Conservation (phyloP, 2,113 vertebrate species). For the Theristicus caerulescens region DNA sequence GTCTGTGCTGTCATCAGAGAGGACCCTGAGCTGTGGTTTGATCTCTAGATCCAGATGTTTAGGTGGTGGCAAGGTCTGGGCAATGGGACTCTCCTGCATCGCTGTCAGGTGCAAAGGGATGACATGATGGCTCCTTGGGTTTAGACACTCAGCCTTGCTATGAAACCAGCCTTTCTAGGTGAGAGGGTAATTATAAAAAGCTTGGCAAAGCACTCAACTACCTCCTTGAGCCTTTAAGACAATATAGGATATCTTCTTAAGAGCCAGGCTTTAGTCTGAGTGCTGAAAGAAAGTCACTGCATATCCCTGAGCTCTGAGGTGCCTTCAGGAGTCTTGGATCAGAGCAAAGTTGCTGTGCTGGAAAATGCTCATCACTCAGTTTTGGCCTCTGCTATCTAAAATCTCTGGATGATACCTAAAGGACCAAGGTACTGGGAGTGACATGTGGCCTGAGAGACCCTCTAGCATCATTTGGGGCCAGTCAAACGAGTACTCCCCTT, state of each 20-base stretch:
- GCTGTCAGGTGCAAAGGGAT: background rate
- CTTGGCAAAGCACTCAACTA: background rate
- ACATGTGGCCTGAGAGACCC: background rate
- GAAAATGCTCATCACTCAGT: accelerated
- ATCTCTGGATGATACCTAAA: background rate
- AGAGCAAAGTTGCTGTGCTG: background rate
- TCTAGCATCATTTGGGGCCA: background rate
- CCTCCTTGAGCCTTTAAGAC: background rate
- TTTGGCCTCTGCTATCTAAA: background rate
- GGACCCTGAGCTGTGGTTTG: background rate
- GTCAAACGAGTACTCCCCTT: background rate
- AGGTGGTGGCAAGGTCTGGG: background rate
- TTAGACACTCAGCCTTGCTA: background rate
- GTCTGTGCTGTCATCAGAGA: background rate
- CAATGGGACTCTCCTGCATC: background rate
- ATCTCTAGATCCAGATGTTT: background rate
- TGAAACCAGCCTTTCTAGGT: background rate
- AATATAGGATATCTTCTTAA: background rate
- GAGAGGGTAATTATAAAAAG: background rate
- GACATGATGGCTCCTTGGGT: background rate
- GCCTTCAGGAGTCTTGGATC: background rate
- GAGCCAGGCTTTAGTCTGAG: background rate
- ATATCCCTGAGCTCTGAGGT: background rate
- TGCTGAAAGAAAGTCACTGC: background rate
- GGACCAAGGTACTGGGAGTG: no score